These are phyloP conservation scores for Drosophila lacteicornis DNA, from an alignment of 1,140 invertebrate genomes.

Conservation along the genomic window DNA sequence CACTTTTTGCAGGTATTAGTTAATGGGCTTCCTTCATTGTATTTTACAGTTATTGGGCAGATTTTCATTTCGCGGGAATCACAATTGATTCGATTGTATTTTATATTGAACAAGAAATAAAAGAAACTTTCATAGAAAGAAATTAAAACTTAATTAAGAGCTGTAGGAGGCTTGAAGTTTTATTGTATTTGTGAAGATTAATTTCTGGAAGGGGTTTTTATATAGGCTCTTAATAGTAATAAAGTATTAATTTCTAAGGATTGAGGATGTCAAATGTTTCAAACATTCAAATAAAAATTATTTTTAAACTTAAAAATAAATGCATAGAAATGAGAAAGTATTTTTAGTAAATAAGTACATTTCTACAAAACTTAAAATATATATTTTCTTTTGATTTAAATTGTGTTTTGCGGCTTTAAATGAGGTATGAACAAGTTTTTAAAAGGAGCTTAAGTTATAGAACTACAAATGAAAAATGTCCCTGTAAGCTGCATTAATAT, in stretches of 20 bases:
- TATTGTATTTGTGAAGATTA: background rate
- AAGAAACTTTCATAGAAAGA: background rate
- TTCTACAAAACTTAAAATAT: no score
- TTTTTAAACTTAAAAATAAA: background rate
- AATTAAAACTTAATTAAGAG: background rate
- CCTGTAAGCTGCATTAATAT: background rate
- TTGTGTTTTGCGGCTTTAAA: no score
- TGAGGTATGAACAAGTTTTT: no score
- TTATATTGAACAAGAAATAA: background rate
- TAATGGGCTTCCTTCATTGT: conserved; percentile 24
- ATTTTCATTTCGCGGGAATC: conserved; percentile 11
- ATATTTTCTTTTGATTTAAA: no score
- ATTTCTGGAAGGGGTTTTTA: background rate
- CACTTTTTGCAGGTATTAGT: conserved; percentile 9
- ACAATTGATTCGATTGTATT: conserved; percentile 20
- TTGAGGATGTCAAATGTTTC: background rate
- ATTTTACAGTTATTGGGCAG: conserved; percentile 26
- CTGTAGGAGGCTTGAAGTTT: background rate
- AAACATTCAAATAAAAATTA: no score
- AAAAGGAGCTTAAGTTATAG: background rate
- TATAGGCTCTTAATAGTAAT: no score
- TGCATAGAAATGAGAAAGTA: no score
- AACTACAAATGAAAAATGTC: background rate
- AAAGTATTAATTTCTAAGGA: no score
- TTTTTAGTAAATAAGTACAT: no score